Conservation (phyloP, 2,888 invertebrate species). For the Hydriomena furcata region DNA sequence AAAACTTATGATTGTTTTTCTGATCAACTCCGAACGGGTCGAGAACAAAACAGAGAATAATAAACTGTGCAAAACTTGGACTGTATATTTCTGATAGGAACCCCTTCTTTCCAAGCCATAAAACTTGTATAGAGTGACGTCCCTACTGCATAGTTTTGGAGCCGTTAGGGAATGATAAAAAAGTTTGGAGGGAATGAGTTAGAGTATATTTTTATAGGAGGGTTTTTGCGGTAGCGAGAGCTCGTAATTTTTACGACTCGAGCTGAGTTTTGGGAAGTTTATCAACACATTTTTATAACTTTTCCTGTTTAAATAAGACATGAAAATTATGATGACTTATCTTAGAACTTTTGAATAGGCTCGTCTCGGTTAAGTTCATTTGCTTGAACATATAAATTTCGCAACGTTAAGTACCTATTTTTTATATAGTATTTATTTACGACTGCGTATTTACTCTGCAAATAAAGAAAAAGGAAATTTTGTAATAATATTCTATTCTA, state of each 20-base stretch:
- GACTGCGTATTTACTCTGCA: no score
- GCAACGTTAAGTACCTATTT: no score
- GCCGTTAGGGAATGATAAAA: constrained; percentile 66
- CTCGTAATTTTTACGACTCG: constrained; percentile 35
- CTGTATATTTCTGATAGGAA: constrained; percentile 70
- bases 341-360: constrained; percentile 14
- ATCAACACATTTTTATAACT: constrained; percentile 26
- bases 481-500: no score
- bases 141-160: constrained; percentile 69
- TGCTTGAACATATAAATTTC: neutral
- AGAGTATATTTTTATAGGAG: constrained; percentile 41
- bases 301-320: constrained; percentile 20
- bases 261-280: constrained; percentile 26
- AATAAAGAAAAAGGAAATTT: no score
- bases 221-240: constrained; percentile 31
- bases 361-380: constrained; percentile 2
- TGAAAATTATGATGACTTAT: constrained; percentile 23
- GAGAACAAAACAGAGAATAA: constrained; percentile 38
- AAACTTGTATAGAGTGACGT: constrained; percentile 73
- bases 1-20: constrained; percentile 39
- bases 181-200: constrained; percentile 51
- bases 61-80: constrained; percentile 66
- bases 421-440: no score
- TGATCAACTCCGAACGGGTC: constrained; percentile 32
- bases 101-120: constrained; percentile 77